Evolutionary conservation across 2,888 invertebrate species (phyloP).

Genomic region (Amblyjoppa fuscipennis): DNA sequence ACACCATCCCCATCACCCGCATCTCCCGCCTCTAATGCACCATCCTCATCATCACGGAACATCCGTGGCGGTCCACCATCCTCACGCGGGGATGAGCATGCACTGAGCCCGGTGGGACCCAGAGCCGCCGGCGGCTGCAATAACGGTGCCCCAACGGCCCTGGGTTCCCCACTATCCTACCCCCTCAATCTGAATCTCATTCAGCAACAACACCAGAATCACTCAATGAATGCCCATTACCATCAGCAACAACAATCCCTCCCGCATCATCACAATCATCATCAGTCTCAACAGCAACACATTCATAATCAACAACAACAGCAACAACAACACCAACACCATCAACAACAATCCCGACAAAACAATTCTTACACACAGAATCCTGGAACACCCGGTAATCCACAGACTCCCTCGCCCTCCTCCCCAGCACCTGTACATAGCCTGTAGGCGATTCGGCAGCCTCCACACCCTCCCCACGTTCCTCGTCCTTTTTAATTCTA

Average conservation of each 20-base stretch:
- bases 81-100: conserved; percentile 87
- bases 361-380: conserved; percentile 81
- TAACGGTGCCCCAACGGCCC: conserved; percentile 83
- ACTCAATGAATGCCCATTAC: conserved; percentile 71
- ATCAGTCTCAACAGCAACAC: conserved; percentile 76
- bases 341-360: conserved; percentile 75
- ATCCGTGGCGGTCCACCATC: conserved; percentile 84
- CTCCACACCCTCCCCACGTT: conserved; percentile 37
- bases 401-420: conserved; percentile 83
- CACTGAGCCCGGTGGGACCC: conserved; percentile 93
- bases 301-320: conserved; percentile 79
- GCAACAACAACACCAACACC: conserved; percentile 73
- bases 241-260: conserved; percentile 73
- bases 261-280: conserved; percentile 73
- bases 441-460: conserved; percentile 78
- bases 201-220: conserved; percentile 79
- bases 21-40: conserved; percentile 88
- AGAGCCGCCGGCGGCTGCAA: conserved; percentile 83
- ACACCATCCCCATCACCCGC: conserved; percentile 87
- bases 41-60: conserved; percentile 85
- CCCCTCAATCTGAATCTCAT: conserved; percentile 84
- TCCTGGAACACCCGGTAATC: conserved; percentile 81
- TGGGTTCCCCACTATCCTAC: conserved; percentile 85
- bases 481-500: conserved; percentile 48
- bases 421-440: conserved; percentile 85